phyloP scores from a whole-genome alignment of 2,888 invertebrate species.

The Agrenia bidenticulata region DNA sequence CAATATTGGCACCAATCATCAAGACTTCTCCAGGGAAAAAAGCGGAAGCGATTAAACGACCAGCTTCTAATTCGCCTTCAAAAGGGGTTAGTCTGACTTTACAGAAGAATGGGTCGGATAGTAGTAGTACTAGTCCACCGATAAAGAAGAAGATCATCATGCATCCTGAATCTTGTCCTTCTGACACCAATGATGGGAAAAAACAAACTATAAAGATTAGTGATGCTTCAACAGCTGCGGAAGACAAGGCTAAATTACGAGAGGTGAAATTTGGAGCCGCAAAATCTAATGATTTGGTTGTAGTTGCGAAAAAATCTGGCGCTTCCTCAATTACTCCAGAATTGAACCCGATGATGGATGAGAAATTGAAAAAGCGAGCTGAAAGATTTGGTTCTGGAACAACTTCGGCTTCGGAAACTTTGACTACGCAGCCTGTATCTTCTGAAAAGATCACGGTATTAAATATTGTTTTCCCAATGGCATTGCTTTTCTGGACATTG shows the following conservation, averaged over 20 bases:
- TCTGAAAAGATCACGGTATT: too few relatives aligned
- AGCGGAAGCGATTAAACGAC: constrained; percentile 25
- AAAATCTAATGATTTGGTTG: not conserved
- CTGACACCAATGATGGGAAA: constrained; percentile 11
- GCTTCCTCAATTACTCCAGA: constrained; percentile 35
- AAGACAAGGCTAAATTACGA: constrained; percentile 31
- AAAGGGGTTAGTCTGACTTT: too few relatives aligned
- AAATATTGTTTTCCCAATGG: too few relatives aligned
- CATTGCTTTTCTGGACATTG: too few relatives aligned
- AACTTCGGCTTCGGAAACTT: too few relatives aligned
- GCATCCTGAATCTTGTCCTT: constrained; percentile 25
- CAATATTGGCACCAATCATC: too few relatives aligned
- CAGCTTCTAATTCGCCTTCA: constrained; percentile 10
- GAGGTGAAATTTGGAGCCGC: constrained; percentile 37
- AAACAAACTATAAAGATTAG: constrained; percentile 34
- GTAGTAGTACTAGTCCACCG: constrained; percentile 22
- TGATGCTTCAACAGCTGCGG: constrained; percentile 16
- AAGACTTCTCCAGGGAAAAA: constrained; percentile 26
- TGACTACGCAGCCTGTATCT: too few relatives aligned
- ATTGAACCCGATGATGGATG: too few relatives aligned
- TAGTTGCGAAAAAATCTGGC: not conserved
- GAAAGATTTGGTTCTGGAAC: too few relatives aligned
- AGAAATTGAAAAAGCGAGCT: too few relatives aligned
- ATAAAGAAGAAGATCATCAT: constrained; percentile 40
- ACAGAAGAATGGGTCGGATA: constrained; percentile 31